Base-by-base conservation (phyloP, 2,797 vertebrate genomes). In the Poecilia wingei region DNA sequence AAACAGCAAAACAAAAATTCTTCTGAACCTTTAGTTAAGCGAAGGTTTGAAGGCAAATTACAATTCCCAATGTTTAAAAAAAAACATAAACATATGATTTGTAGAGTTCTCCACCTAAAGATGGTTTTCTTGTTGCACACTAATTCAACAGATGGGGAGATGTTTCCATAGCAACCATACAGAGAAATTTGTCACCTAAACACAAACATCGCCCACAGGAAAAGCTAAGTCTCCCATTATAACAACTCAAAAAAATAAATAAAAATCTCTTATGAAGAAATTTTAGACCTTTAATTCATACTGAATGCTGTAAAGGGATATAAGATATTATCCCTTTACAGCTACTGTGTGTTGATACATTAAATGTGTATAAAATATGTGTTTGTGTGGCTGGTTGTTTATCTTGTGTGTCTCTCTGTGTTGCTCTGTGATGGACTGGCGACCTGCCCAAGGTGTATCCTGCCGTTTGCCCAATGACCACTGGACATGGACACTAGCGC, bases 141-240 rank as follows among this genome's bases (percentile, higher is more conserved):
- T 79, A 45, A 69, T 68, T 79, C 64, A 59, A 83, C 77, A 88
- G 84, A 85, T 71, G 68, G 66, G 47, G 28, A 88, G 57, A 47
- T 0, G 75, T 93, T 90, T 78, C 82, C 84, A 91, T 88, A 87
- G 88, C 80, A 93, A 92, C 92, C 72, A 82, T 70, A 79, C 43
- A 85, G 84, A 20, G 41, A 87, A 91, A 91, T 84, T 70, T 87
- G 88, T 87, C 43, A 75, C 41, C 45, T 87, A 78, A 91, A 83
- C 91, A 91, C 73, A 87, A 87, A 92, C 70, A 64, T 74, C 75
- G 82, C 77, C 74, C 76, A 86, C 74, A 86, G 79, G 84, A 72
- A n/a, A 81, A 87, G 80, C 77, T 49, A 51, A 6, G 39, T 70
- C 51, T 85, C 49, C 25, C 4, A 3, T 77, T 80, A 78, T 31